Percentiles rank a stretch among this genome's conserved stretches.
phyloP scores from a whole-genome alignment of 2,797 vertebrate species.

The Serranus cabrilla region DNA sequence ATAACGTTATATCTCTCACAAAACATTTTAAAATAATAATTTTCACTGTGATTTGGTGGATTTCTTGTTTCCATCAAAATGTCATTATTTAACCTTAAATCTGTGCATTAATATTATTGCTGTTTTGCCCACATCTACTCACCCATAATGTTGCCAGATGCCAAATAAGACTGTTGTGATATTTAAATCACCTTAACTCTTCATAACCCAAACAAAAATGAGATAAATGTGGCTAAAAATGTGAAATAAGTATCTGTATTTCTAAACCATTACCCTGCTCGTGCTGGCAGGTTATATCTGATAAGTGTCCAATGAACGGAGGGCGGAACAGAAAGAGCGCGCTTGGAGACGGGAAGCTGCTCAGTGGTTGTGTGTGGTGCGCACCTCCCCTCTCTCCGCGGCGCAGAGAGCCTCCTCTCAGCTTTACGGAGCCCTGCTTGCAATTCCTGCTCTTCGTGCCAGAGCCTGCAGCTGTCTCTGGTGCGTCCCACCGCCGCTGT shows the following conservation, averaged over 20 bases:
- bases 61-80: neutral
- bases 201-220: neutral
- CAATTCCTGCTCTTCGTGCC: conserved; percentile 71
- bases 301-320: conserved; percentile 31
- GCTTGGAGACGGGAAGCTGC: conserved; percentile 52
- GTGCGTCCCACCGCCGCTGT: conserved; percentile 46
- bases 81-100: neutral
- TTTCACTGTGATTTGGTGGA: neutral
- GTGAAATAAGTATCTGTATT: neutral
- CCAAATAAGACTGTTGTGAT: neutral
- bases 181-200: neutral
- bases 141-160: neutral
- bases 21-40: conserved; percentile 2
- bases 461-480: conserved; percentile 82
- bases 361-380: conserved; percentile 39
- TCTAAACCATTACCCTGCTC: neutral
- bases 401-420: conserved; percentile 43
- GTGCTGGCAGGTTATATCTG: conserved; percentile 10
- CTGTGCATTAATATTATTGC: too few relatives aligned
- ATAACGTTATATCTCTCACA: conserved; percentile 3
- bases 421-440: conserved; percentile 51
- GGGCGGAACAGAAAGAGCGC: conserved; percentile 50
- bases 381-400: conserved; percentile 68
- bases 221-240: neutral
- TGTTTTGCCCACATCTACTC: neutral